phyloP scores from a whole-genome alignment of 2,888 invertebrate genomes.

The Lasius platythorax region DNA sequence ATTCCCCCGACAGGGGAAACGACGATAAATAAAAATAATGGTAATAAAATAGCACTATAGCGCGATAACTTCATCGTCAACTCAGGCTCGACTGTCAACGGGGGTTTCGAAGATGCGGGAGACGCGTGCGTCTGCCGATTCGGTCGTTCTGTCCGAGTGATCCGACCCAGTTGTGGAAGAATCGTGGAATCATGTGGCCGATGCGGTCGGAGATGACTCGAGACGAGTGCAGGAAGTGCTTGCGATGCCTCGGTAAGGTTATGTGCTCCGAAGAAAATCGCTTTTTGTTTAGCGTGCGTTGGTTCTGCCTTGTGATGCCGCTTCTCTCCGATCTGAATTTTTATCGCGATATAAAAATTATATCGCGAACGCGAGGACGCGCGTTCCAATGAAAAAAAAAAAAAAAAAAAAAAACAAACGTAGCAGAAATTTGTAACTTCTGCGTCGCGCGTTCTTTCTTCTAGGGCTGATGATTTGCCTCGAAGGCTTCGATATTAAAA shows the following conservation, averaged over 20 bases:
- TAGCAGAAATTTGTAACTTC: background rate
- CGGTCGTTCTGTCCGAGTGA: constrained; percentile 51
- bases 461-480: no score
- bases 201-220: constrained; percentile 93
- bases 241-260: constrained; percentile 93
- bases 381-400: no score
- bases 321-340: background rate
- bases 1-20: background rate
- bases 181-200: constrained; percentile 88
- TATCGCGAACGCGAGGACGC: background rate
- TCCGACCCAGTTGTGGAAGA: constrained; percentile 49
- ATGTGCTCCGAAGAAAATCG: constrained; percentile 66
- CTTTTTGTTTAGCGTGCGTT: constrained; percentile 12
- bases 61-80: constrained; percentile 74
- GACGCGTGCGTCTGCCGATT: constrained; percentile 59
- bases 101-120: constrained; percentile 71
- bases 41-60: constrained; percentile 42
- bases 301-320: background rate
- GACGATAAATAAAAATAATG: constrained; percentile 32
- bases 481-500: no score
- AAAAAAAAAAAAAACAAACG: background rate
- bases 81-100: constrained; percentile 78
- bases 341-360: background rate
- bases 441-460: no score
- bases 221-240: constrained; percentile 95